These are phyloP conservation scores for Apostichopus californicus DNA, from an alignment of 35 echinoderm and acorn worm species.

Conservation along the genomic window DNA sequence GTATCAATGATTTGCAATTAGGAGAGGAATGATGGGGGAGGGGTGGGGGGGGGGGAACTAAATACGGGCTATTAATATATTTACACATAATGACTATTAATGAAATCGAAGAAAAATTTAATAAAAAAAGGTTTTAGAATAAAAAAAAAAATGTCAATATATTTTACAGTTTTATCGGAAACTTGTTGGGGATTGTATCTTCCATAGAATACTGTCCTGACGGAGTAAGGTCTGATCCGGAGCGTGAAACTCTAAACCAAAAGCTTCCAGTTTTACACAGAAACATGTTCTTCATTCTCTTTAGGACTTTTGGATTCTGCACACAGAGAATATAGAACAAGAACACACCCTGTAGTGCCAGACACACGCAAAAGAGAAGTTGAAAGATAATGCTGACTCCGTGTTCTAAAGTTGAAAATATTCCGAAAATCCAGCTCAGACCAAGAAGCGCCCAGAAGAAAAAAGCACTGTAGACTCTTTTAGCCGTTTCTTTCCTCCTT, in stretches of 20 bases:
- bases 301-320: neutral
- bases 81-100: no score
- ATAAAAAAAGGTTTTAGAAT: no score
- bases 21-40: no score
- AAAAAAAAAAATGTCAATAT: no score
- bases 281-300: neutral
- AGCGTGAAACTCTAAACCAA: neutral
- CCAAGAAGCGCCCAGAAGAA: conserved; percentile 44
- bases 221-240: neutral
- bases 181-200: no score
- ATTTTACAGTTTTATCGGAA: no score
- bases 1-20: no score
- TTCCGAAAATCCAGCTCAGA: conserved; percentile 31
- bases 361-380: conserved; percentile 8
- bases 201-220: no score
- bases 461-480: neutral
- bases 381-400: conserved; percentile 7
- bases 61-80: no score
- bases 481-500: neutral
- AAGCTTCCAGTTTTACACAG: neutral
- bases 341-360: conserved; percentile 8
- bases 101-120: no score
- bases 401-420: neutral
- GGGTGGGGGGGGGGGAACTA: no score
- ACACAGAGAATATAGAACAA: conserved; percentile 25